Base-by-base conservation (phyloP, 2,113 vertebrate species). In the Coregonus clupeaformis region DNA sequence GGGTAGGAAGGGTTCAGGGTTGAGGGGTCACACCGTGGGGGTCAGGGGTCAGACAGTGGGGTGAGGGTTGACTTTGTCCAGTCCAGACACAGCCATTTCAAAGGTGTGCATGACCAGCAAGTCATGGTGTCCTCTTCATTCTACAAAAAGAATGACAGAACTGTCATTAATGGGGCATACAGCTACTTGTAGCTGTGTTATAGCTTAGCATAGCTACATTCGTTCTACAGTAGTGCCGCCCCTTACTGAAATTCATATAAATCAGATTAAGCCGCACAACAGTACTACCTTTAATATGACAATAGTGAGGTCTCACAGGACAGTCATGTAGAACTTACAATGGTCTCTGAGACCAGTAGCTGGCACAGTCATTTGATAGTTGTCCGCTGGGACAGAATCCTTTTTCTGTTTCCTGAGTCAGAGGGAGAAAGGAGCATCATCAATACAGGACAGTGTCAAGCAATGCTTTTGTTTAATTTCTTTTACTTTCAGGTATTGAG, bases 51-150 rank as follows among this genome's bases (percentile, higher is more conserved):
- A 52, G 49, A 18, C 7, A 11, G 6, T 7, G 16, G 59, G 59
- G 59, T 62, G 6, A 62, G 7, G 22, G 16, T 5, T 22, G 22
- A 22, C 22, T 62, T 25, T 22, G 66, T 68, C 66, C n/a, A 45
- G 32, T 42, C n/a, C 20, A 22, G 66, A 7, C 18, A 45, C 32
- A 24, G 66, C 36, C 11, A 27, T 68, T 6, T 47, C 66, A 22
- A 68, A 24, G 66, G 36, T 5, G 1, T 45, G 32, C 7, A 42
- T n/a, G n/a, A 45, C 32, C 30, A 18, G 18, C 18, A 32, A 18
- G 30, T 16, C 20, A 29, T 68, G 66, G 18, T n/a, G 59, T 62
- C 64, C 64, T 66, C 64, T 66, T 66, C 64, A 30, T 67, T 67
- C 30, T 67, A 29, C 18, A 49, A 49, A 14, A 5, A 49, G 14